Evolutionary conservation across 1,140 invertebrate genomes (phyloP), one percentile per base, ranked within the genome.

Genomic region (Drosophila triauraria): DNA sequence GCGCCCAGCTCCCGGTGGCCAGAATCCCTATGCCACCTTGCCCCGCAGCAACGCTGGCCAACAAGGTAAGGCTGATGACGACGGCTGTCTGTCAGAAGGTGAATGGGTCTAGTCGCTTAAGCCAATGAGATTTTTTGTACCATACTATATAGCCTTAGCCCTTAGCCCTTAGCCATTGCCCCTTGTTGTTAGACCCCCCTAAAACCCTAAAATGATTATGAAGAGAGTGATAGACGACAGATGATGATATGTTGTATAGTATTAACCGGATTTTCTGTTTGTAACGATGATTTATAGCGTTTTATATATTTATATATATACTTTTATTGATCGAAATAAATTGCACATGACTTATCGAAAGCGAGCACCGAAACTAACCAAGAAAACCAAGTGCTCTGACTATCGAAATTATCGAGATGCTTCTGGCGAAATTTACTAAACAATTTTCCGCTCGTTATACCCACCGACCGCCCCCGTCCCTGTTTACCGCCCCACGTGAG

Each of bases 1-100:
- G 17, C 59, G 84, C n/a, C 80, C 84, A 27, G 77, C 72, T 46
- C 74, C 77, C 57, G 80, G 77, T 47, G 70, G 69, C 71, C 91
- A 91, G 68, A 92, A 91, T 53, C 59, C 90, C 9, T 92, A 92
- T 54, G 91, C 91, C 54, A 92, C 91, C n/a, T 64, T 92, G 84
- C 91, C 91, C 15, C 78, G 91, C 57, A 78, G 75, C 62, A 92
- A 91, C 68, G 87, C 76, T 54, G 86, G 86, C 54, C 88, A 88
- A 82, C 91, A 92, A 92, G 91, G 91, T 92, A 91, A 92, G 91
- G 72, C 81, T 82, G 81, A 91, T 67, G 79, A 88, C 70, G 78
- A 74, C 62, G 69, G 70, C 68, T 77, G 81, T 63, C 68, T 69
- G 74, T 91, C 75, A 71, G 78, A 90, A 77, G 82, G 91, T 82